Evolutionary conservation across 2,888 invertebrate species (phyloP).

Genomic region (Halocaridina rubra): DNA sequence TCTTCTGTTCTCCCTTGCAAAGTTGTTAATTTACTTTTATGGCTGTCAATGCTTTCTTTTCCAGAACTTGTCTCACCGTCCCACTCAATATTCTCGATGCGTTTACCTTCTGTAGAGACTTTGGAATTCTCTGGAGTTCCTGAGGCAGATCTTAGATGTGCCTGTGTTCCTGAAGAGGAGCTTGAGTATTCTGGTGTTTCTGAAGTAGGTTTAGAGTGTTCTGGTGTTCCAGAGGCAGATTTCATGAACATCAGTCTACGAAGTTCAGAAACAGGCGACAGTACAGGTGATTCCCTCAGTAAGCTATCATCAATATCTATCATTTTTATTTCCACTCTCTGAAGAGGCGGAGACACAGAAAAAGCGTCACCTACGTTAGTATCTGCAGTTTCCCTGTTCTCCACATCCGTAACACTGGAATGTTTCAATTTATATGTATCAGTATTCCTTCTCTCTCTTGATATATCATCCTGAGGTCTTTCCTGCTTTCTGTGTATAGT

Average conservation of each 20-base stretch:
- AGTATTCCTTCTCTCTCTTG: too few relatives aligned
- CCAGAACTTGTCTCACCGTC: too few relatives aligned
- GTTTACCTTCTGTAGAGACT: too few relatives aligned
- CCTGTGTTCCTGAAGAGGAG: too few relatives aligned
- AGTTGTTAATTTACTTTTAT: neutral
- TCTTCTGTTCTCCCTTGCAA: neutral
- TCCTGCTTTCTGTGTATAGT: neutral
- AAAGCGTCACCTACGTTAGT: neutral
- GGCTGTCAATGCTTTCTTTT: too few relatives aligned
- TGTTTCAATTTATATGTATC: neutral
- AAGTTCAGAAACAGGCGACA: neutral
- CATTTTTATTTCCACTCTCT: neutral
- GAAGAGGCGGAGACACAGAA: neutral
- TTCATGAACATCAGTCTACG: neutral
- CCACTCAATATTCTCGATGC: too few relatives aligned
- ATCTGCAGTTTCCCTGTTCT: constrained; percentile 1
- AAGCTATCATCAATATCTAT: constrained; percentile 3
- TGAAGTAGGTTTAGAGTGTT: too few relatives aligned
- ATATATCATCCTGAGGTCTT: too few relatives aligned
- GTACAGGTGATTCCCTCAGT: neutral
- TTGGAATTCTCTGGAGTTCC: too few relatives aligned
- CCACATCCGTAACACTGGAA: constrained; percentile 18
- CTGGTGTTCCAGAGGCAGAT: too few relatives aligned
- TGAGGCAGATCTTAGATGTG: too few relatives aligned
- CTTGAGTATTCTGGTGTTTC: too few relatives aligned